Evolutionary conservation across 2,797 vertebrate genomes (phyloP).

Genomic region (Sebastes diploproa): DNA sequence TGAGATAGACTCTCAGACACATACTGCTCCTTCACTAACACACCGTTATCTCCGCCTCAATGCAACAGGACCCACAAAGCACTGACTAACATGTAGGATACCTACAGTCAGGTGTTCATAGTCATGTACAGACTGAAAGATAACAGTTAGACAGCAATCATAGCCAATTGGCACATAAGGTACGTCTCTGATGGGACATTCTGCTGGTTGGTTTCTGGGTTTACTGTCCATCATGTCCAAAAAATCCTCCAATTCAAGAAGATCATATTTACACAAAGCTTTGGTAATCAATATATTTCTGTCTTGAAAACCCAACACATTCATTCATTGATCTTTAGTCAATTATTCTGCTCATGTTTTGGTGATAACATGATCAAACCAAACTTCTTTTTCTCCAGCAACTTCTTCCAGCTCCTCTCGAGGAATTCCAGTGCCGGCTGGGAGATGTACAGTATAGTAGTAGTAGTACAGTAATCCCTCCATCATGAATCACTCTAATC

Average conservation of each 20-base stretch:
- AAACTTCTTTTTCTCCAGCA: background rate
- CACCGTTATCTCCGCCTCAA: constrained; percentile 45
- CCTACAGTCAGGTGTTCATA: background rate
- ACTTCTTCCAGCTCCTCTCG: background rate
- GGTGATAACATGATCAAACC: background rate
- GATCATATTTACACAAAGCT: background rate
- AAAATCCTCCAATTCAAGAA: background rate
- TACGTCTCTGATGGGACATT: background rate
- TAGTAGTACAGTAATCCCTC: background rate
- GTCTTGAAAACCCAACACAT: background rate
- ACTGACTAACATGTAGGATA: background rate
- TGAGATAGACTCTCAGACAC: constrained; percentile 71
- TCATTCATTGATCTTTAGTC: background rate
- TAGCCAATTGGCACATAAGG: too few relatives aligned
- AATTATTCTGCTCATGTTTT: background rate
- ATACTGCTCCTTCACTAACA: constrained; percentile 56
- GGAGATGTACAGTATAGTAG: background rate
- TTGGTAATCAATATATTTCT: background rate
- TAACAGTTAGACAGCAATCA: background rate
- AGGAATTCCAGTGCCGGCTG: background rate
- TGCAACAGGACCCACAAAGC: constrained; percentile 1
- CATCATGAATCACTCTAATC: background rate
- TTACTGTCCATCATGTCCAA: background rate
- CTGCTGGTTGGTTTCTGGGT: background rate
- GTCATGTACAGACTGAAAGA: background rate